Evolutionary conservation across 2,113 vertebrate species (phyloP), one percentile per base, ranked within the genome.

Genomic region (Nothocercus julius): DNA sequence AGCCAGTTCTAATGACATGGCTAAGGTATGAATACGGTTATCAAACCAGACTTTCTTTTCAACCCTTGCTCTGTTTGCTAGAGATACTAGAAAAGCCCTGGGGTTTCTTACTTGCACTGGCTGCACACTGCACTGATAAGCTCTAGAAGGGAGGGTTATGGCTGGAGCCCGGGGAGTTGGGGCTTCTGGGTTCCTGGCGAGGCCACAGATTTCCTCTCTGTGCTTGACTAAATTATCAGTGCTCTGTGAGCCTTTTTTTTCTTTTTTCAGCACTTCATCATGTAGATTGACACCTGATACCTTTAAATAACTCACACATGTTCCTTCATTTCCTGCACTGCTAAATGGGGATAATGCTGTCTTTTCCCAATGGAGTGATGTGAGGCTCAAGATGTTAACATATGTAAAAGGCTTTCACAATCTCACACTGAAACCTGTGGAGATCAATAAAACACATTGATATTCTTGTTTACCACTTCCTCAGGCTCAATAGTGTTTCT

Each of bases 111-210:
- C 36, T 24, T 0, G 1, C 10, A 49, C 15, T 5, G n/a, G 24
- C 14, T 76, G 36, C 63, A 45, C 1, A 28, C 4, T 67, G 12
- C 16, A 36, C 16, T 74, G 28, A 19, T 28, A 24, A n/a, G 16
- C 7, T 36, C 18, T 42, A 20, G 44, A 34, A 81, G 21, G 13
- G 21, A 84, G 21, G 38, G 36, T 76, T 87, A 79, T 8, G 18
- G 47, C 7, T 40, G 53, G 7, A 76, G 9, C 7, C 20, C 14
- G n/a, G 38, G 4, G 13, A 42, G 69, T 56, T 32, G 32, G 7
- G 5, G 8, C 4, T 82, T 61, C 58, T 1, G 1, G 1, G 0
- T 56, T 93, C 40, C 79, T 74, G 8, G 16, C 0, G 0, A 74
- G 24, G 59, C 19, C 63, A 70, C 13, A 1, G 1, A 20, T 75